Conservation (phyloP, 2,113 vertebrate genomes). For the Synodontis membranacea region DNA sequence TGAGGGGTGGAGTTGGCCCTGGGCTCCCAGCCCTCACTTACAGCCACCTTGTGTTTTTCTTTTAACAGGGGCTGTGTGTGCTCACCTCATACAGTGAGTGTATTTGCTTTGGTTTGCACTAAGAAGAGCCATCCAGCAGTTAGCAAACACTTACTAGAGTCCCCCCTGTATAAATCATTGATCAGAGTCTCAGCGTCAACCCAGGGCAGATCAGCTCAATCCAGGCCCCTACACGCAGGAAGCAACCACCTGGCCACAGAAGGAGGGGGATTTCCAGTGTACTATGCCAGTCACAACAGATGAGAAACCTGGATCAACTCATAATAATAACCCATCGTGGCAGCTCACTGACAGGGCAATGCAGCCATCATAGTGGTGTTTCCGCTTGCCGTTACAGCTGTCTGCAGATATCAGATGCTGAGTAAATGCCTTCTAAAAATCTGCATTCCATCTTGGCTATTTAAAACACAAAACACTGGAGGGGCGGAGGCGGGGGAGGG, state of each 20-base stretch:
- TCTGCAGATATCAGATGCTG: constrained; percentile 60
- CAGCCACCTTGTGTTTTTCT: constrained; percentile 50
- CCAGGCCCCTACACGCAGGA: background rate
- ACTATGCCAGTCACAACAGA: constrained; percentile 35
- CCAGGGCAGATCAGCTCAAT: constrained; percentile 33
- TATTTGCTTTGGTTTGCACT: constrained; percentile 64
- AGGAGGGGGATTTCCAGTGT: constrained; percentile 2
- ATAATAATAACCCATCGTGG: constrained; percentile 42
- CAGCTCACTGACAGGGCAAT: constrained; percentile 30
- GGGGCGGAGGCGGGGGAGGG: constrained; percentile 60
- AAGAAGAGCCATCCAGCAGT: constrained; percentile 62
- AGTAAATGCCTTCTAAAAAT: constrained; percentile 55
- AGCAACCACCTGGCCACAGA: constrained; percentile 7
- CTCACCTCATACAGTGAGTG: constrained; percentile 57
- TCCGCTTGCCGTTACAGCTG: constrained; percentile 54
- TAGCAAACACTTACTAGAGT: constrained; percentile 66
- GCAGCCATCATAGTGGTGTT: constrained; percentile 29
- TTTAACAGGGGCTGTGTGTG: constrained; percentile 57
- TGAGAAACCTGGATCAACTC: constrained; percentile 32
- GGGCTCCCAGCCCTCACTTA: constrained; percentile 50
- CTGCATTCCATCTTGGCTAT: constrained; percentile 63
- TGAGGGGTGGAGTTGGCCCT: constrained; percentile 30
- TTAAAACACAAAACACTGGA: constrained; percentile 67
- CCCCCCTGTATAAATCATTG: constrained; percentile 58
- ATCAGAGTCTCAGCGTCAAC: constrained; percentile 48